phyloP scores from a whole-genome alignment of 1,140 invertebrate species.

The Anoplophora glabripennis region DNA sequence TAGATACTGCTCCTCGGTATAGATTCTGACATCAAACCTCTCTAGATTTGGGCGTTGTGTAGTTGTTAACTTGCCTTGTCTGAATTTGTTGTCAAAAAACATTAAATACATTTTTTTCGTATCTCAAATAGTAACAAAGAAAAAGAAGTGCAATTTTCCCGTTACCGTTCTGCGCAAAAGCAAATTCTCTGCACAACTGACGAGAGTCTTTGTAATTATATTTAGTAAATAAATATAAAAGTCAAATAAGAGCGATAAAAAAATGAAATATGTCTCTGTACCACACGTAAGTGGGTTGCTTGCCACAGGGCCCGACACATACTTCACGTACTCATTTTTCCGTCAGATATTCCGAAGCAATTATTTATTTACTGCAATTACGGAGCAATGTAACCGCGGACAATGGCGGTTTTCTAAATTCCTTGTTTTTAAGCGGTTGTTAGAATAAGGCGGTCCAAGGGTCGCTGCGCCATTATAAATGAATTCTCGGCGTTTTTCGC shows the following conservation, averaged over 20 bases:
- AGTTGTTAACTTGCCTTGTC: too few relatives aligned
- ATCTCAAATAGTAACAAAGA: too few relatives aligned
- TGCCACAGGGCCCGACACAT: neutral
- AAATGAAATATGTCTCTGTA: neutral
- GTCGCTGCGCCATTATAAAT: slow-evolving; percentile 30
- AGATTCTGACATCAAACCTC: too few relatives aligned
- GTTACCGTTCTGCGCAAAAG: too few relatives aligned
- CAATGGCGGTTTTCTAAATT: slow-evolving; percentile 35
- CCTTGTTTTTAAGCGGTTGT: slow-evolving; percentile 28
- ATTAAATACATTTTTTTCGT: too few relatives aligned
- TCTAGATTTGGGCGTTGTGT: too few relatives aligned
- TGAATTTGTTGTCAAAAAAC: too few relatives aligned
- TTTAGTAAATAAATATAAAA: too few relatives aligned
- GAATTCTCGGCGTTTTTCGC: slow-evolving; percentile 32
- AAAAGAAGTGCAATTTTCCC: too few relatives aligned
- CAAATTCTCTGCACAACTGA: too few relatives aligned
- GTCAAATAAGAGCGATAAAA: neutral
- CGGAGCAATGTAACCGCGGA: slow-evolving; percentile 29
- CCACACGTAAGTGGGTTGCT: neutral
- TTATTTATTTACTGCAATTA: slow-evolving; percentile 40
- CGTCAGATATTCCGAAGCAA: slow-evolving; percentile 23
- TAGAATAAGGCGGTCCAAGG: slow-evolving; percentile 28
- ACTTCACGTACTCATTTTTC: slow-evolving; percentile 16
- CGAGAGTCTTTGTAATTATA: too few relatives aligned
- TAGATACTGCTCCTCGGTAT: too few relatives aligned